Evolutionary conservation across 2,113 vertebrate genomes (phyloP), one percentile per base, ranked within the genome.

Genomic region (Oxyruncus cristatus): DNA sequence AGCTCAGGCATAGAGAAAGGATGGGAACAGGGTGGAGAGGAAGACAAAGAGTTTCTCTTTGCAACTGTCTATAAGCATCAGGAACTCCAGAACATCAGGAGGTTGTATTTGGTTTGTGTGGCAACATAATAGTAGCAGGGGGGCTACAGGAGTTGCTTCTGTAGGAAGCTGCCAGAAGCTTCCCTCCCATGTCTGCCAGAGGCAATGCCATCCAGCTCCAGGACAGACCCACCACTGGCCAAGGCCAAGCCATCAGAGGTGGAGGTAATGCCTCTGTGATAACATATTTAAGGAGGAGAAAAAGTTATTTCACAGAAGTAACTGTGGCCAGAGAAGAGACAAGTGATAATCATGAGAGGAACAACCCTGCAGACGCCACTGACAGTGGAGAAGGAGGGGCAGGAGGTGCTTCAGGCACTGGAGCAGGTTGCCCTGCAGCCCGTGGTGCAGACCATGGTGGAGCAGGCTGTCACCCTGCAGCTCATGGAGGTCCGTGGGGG

Each of bases 171-270:
- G 14, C 41, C 21, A 75, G 62, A 47, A 76, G 5, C 21, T 15
- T 15, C 47, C 26, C 46, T n/a, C 22, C 18, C 55, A 20, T 4
- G 0, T 37, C 41, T 17, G 15, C 9, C 14, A 84, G 22, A 77
- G 56, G 12, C 63, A 70, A 28, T 77, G 6, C 41, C 41, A 55
- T 55, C 12, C 3, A 2, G 35, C 11, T 41, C 35, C 30, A 35
- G 79, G 24, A 23, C 7, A 3, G 39, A 70, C 4, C 20, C 0
- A 0, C 55, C 0, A 2, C 63, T 42, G 49, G 26, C n/a, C 72
- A 63, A 49, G 37, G n/a, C 17, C 2, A 7, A 83, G 41, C 18
- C 15, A 30, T 41, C 71, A 70, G 55, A 55, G 26, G 27, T 47
- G 6, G 20, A 16, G 76, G 46, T 23, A 76, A 49, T 32, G 32